Base-by-base conservation (phyloP, 2,888 invertebrate species). In the Escarpia spicata region DNA sequence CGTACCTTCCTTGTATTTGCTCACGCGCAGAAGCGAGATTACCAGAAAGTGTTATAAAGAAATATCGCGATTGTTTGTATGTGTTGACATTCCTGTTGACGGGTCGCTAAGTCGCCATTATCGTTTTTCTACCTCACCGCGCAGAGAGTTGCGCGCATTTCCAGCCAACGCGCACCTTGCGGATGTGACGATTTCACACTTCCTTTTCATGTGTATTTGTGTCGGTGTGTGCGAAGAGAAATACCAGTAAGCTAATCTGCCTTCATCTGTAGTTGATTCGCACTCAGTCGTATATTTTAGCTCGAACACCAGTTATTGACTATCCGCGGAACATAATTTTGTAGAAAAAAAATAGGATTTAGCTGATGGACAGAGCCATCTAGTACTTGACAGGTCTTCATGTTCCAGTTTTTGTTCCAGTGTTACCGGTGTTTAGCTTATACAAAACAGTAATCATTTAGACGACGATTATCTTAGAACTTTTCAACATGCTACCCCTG, bases 61-160 rank as follows among this genome's bases (percentile, higher is more conserved):
- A 43, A 91, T 43, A 26, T 44, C 19, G 6, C 91, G 44, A 31
- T 75, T 75, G 75, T 92, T 52, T 31, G 58, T 31, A 92, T 90
- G 75, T 93, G 92, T 92, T 92, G 92, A 91, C 92, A 91, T 58
- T 92, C 89, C 58, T 92, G 92, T 92, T 75, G 90, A 75, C 75
- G 75, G 90, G 94, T 94, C 93, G 94, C 94, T 93, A 94, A 93
- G 94, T 92, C 93, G 94, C 93, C 93, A 93, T 93, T 89, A 93
- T 92, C 92, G 92, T 91, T 90, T 92, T 31, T 58, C 75, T 92
- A 93, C 93, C 94, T 94, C 93, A 93, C 90, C 92, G 60, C 15
- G 43, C 10, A 90, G 92, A 93, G 93, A 93, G 93, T 91, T 92
- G 92, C 93, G n/a, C 60, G 92, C 92, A 93, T 90, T 92, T 92